Evolutionary conservation across 1,140 invertebrate species (phyloP).

Genomic region (Trichoplusia ni): DNA sequence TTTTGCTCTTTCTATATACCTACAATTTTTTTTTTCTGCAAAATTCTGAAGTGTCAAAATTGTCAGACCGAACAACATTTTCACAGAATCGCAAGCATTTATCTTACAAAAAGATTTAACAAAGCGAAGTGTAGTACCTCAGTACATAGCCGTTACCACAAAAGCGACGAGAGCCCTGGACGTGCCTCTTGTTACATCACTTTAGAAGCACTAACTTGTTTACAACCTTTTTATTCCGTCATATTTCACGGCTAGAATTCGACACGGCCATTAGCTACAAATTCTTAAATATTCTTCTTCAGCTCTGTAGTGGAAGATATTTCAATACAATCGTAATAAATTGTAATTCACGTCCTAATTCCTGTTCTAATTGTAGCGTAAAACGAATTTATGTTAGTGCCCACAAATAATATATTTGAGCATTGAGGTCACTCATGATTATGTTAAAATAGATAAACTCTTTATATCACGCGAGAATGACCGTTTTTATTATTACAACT

Average conservation of each 20-base stretch:
- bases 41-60: background rate
- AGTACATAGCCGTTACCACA: slow-evolving; percentile 6
- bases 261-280: background rate
- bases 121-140: background rate
- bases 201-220: slow-evolving; percentile 21
- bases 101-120: slow-evolving; percentile 6
- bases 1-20: no score
- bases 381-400: slow-evolving; percentile 15
- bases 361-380: slow-evolving; percentile 26
- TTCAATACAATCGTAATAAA: slow-evolving; percentile 15
- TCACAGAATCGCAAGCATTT: slow-evolving; percentile 6
- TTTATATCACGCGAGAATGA: slow-evolving; percentile 1
- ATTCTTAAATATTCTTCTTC: slow-evolving; percentile 15
- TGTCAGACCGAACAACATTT: background rate
- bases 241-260: slow-evolving; percentile 15
- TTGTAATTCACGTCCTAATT: slow-evolving; percentile 24
- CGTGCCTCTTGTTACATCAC: slow-evolving; percentile 18
- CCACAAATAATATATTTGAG: slow-evolving; percentile 19
- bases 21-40: no score
- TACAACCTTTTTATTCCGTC: slow-evolving; percentile 3
- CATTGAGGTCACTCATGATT: slow-evolving; percentile 24
- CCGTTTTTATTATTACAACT: slow-evolving; percentile 13
- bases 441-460: slow-evolving; percentile 21
- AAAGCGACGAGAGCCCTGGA: slow-evolving; percentile 12
- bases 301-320: background rate